These are phyloP conservation scores for Ganaspis sp. DNA, from an alignment of 1,140 invertebrate genomes.

Conservation along the genomic window DNA sequence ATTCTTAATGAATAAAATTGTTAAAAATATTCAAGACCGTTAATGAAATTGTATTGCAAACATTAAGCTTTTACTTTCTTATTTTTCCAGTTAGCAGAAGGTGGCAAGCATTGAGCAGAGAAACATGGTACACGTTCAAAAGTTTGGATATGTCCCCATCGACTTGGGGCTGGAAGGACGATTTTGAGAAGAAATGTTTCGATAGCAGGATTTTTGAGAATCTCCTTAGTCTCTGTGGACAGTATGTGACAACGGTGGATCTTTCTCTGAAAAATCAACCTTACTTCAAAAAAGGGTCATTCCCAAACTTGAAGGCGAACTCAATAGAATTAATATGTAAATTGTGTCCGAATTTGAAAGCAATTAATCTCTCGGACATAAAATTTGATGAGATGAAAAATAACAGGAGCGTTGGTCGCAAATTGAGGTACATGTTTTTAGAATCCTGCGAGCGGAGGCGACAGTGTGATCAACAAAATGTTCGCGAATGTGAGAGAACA, in stretches of 20 bases:
- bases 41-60: no score
- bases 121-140: slow-evolving; percentile 11
- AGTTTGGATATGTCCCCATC: background rate
- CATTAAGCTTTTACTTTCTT: background rate
- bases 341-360: background rate
- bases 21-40: no score
- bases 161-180: background rate
- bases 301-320: background rate
- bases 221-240: background rate
- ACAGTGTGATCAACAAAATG: background rate
- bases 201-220: background rate
- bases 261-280: background rate
- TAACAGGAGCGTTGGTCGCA: background rate
- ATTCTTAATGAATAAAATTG: no score
- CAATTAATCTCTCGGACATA: background rate
- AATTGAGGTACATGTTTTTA: background rate
- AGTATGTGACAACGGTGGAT: background rate
- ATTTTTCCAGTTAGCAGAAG: background rate
- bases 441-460: background rate
- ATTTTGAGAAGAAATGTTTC: background rate
- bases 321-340: background rate
- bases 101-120: background rate
- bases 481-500: background rate
- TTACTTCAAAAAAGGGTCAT: background rate
- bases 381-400: background rate